phyloP scores from a whole-genome alignment of 2,797 vertebrate species.

The Urophycis tenuis region DNA sequence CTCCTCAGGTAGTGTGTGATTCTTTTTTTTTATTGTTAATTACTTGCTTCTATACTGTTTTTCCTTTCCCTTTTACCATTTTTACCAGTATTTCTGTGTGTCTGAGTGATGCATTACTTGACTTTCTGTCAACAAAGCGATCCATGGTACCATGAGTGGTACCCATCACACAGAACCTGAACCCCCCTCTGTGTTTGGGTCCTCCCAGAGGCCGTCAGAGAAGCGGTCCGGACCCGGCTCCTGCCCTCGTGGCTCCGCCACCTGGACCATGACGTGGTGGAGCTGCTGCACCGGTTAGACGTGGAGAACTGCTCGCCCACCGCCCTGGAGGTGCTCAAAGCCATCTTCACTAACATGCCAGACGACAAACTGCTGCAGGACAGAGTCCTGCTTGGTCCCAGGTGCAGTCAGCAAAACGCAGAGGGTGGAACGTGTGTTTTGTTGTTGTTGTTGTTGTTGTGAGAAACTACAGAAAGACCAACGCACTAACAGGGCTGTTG shows the following conservation, averaged over 20 bases:
- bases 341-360: conserved; percentile 70
- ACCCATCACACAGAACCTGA: background rate
- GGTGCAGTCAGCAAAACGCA: conserved; percentile 68
- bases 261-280: conserved; percentile 76
- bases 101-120: background rate
- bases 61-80: too few relatives aligned
- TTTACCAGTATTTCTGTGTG: too few relatives aligned
- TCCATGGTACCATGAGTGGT: background rate
- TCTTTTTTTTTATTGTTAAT: too few relatives aligned
- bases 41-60: too few relatives aligned
- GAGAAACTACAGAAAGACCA: background rate
- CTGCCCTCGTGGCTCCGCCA: conserved; percentile 83
- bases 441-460: too few relatives aligned
- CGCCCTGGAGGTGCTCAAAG: conserved; percentile 71
- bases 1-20: conserved; percentile 78
- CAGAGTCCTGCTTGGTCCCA: conserved; percentile 67
- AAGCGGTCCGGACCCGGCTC: conserved; percentile 74
- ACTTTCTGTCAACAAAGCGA: background rate
- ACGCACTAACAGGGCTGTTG: background rate
- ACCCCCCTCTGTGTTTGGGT: conserved; percentile 10
- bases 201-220: conserved; percentile 77
- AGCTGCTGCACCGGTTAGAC: conserved; percentile 87
- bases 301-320: conserved; percentile 88
- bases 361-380: conserved; percentile 70
- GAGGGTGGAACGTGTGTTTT: too few relatives aligned